A percentile compares a stretch with the other conserved stretches of the same genome.
Evolutionary conservation across 2,888 invertebrate species (phyloP).

Genomic region (Elmis aenea): DNA sequence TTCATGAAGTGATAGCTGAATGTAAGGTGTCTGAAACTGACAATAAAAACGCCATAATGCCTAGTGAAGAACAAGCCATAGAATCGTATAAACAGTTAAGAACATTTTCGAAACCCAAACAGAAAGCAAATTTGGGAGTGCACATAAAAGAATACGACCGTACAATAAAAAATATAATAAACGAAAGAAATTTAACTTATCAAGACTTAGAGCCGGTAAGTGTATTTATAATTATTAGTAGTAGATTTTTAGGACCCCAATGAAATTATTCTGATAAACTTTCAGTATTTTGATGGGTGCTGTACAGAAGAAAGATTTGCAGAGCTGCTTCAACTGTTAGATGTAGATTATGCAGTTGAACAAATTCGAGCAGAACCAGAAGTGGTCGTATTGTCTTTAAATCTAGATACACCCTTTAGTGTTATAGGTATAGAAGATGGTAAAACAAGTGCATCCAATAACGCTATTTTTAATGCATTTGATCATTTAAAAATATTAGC

Average conservation of each 20-base stretch:
- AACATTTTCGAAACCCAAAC: conserved; percentile 7
- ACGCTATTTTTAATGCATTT: conserved; percentile 7
- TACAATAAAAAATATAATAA: conserved; percentile 31
- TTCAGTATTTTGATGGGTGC: conserved; percentile 29
- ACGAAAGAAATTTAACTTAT: conserved; percentile 23
- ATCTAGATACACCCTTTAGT: conserved; percentile 33
- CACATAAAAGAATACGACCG: conserved; percentile 31
- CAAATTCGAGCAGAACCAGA: conserved; percentile 21
- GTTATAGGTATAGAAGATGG: conserved; percentile 19
- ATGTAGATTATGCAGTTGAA: conserved; percentile 25
- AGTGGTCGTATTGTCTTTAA: conserved; percentile 26
- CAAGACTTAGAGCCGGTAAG: conserved; percentile 31
- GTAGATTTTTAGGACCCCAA: no score
- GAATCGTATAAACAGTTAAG: conserved; percentile 4
- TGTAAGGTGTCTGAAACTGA: conserved; percentile 10
- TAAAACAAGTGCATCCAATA: no score
- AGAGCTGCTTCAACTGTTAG: conserved; percentile 28
- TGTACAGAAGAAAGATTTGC: conserved; percentile 26
- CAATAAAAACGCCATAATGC: conserved; percentile 19
- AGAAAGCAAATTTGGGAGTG: conserved; percentile 17
- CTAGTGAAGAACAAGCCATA: conserved; percentile 4
- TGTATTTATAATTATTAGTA: no score
- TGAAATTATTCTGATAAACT: conserved; percentile 14
- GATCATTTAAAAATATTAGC: conserved; percentile 5
- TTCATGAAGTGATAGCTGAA: conserved; percentile 28